phyloP scores from a whole-genome alignment of 2,888 invertebrate species.

The Drosophila austrosaltans region DNA sequence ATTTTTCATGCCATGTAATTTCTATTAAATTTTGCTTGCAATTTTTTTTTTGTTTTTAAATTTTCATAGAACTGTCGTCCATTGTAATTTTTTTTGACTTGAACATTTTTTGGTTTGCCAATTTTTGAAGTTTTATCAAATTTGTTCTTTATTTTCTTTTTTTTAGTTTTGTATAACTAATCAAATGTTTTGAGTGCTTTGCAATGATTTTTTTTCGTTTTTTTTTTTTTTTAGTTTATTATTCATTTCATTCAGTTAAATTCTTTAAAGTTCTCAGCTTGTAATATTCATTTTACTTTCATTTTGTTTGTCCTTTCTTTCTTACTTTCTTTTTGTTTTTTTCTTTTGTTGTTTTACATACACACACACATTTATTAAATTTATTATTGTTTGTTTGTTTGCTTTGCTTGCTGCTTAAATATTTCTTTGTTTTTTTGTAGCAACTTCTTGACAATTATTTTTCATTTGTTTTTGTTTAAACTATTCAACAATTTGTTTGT shows the following conservation, averaged over 20 bases:
- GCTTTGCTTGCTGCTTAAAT: slow-evolving; percentile 65
- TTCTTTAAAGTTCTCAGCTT: slow-evolving; percentile 66
- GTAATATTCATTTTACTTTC: slow-evolving; percentile 31
- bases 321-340: slow-evolving; percentile 21
- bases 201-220: slow-evolving; percentile 46
- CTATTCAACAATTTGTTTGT: slow-evolving; percentile 72
- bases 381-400: slow-evolving; percentile 72
- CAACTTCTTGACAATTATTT: slow-evolving; percentile 55
- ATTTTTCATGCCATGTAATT: slow-evolving; percentile 68
- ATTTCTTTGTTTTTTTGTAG: slow-evolving; percentile 42
- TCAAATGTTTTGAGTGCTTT: slow-evolving; percentile 66
- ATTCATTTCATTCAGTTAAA: slow-evolving; percentile 50
- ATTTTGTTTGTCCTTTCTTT: slow-evolving; percentile 32
- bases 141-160: slow-evolving; percentile 20
- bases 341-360: slow-evolving; percentile 46
- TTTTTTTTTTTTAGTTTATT: slow-evolving; percentile 24
- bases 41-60: slow-evolving; percentile 51
- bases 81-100: slow-evolving; percentile 22
- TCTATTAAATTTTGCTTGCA: slow-evolving; percentile 55
- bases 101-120: slow-evolving; percentile 36
- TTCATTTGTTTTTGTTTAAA: slow-evolving; percentile 52
- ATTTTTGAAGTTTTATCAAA: slow-evolving; percentile 25
- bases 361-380: slow-evolving; percentile 74
- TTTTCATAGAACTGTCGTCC: slow-evolving; percentile 19
- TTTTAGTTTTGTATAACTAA: slow-evolving; percentile 58